A percentile compares a stretch with the other conserved stretches of the same genome.
These are phyloP conservation scores for Sciaenops ocellatus DNA, from an alignment of 2,797 vertebrate genomes.

Conservation along the genomic window DNA sequence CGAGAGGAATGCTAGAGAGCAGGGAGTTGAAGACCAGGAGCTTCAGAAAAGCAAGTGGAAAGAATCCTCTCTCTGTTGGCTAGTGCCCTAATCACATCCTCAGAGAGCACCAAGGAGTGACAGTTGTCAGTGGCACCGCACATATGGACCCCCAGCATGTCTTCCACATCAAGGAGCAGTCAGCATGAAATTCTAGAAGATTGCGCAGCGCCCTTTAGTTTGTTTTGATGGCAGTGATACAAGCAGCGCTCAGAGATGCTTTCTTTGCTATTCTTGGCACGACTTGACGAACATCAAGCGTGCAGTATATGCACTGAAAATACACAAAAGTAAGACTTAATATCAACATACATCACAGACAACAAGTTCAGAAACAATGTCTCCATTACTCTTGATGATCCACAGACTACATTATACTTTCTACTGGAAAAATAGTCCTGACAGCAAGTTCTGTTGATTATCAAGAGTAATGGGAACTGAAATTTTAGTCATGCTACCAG, in stretches of 20 bases:
- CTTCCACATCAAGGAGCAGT: constrained; percentile 60
- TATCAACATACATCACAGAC: constrained; percentile 32
- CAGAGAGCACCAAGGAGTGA: constrained; percentile 45
- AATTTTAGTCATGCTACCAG: neutral
- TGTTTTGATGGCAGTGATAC: constrained; percentile 51
- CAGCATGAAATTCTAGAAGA: constrained; percentile 75
- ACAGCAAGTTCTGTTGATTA: neutral
- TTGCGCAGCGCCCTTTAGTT: constrained; percentile 53
- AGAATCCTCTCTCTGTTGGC: constrained; percentile 52
- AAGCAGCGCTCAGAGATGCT: constrained; percentile 49
- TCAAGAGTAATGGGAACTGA: neutral
- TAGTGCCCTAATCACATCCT: constrained; percentile 43
- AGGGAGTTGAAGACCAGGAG: constrained; percentile 42
- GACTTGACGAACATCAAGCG: constrained; percentile 32
- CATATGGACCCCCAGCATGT: constrained; percentile 59
- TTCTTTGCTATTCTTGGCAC: constrained; percentile 75
- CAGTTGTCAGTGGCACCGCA: constrained; percentile 66
- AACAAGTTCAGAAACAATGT: constrained; percentile 25
- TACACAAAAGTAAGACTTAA: constrained; percentile 49
- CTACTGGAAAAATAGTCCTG: neutral
- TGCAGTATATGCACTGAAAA: constrained; percentile 42
- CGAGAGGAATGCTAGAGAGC: constrained; percentile 59
- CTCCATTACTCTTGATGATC: constrained; percentile 9
- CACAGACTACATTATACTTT: constrained; percentile 8
- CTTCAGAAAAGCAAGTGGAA: constrained; percentile 50